Evolutionary conservation across 1,140 invertebrate species (phyloP).

Genomic region (Orius laevigatus): DNA sequence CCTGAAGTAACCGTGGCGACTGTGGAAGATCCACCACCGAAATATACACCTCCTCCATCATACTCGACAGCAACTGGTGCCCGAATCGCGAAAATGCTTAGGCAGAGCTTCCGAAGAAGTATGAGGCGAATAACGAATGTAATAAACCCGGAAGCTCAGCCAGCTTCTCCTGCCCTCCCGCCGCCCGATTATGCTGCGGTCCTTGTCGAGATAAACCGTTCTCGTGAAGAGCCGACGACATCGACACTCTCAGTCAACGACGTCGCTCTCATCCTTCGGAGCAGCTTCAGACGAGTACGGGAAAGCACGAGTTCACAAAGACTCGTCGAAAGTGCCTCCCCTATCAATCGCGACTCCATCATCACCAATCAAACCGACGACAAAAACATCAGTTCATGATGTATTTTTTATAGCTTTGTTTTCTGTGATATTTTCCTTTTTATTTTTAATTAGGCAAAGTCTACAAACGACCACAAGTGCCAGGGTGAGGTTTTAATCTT

Average conservation of each 20-base stretch:
- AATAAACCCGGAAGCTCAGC: constrained; percentile 23
- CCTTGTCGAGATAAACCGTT: constrained; percentile 39
- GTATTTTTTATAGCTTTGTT: too few relatives aligned
- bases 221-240: constrained; percentile 4
- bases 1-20: constrained; percentile 21
- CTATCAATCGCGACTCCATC: constrained; percentile 33
- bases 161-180: constrained; percentile 33
- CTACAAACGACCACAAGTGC: too few relatives aligned
- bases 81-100: constrained; percentile 56
- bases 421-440: too few relatives aligned
- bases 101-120: constrained; percentile 63
- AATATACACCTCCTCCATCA: constrained; percentile 81
- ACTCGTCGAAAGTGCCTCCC: constrained; percentile 38
- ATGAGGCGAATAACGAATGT: constrained; percentile 43
- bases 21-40: constrained; percentile 69
- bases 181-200: constrained; percentile 46
- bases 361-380: constrained; percentile 12
- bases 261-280: constrained; percentile 28
- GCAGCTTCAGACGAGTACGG: constrained; percentile 34
- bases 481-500: too few relatives aligned
- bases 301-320: constrained; percentile 28
- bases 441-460: too few relatives aligned
- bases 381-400: too few relatives aligned
- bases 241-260: constrained; percentile 18
- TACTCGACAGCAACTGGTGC: constrained; percentile 81